phyloP scores from a whole-genome alignment of 2,888 invertebrate genomes.

The Gortyna flavago region DNA sequence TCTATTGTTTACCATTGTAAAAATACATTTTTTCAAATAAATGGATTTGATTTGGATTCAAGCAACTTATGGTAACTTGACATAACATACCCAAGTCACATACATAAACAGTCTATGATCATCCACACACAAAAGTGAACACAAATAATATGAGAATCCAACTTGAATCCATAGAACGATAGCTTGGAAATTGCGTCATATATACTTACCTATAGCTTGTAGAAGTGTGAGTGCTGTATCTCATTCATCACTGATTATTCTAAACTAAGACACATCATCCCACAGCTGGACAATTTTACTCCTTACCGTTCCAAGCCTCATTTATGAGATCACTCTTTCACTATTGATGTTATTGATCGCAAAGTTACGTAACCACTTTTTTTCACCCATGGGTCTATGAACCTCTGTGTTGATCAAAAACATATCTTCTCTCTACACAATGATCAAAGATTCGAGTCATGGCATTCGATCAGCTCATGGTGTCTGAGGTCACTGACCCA shows the following conservation, averaged over 20 bases:
- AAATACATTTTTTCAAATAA: too few species aligned
- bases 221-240: neutral
- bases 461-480: slow-evolving; percentile 77
- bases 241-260: neutral
- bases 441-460: slow-evolving; percentile 78
- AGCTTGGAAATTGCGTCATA: neutral
- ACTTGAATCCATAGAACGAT: neutral
- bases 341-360: neutral
- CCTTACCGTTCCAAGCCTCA: neutral
- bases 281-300: neutral
- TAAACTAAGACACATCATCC: neutral
- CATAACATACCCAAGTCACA: neutral
- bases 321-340: slow-evolving; percentile 12
- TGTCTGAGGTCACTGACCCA: slow-evolving; percentile 77
- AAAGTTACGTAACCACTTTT: slow-evolving; percentile 32
- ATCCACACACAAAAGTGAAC: neutral
- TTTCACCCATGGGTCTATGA: slow-evolving; percentile 63
- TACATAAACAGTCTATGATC: neutral
- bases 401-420: slow-evolving; percentile 63
- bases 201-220: neutral
- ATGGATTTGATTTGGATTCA: too few species aligned
- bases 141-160: neutral
- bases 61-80: neutral
- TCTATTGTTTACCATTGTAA: too few species aligned
- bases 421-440: slow-evolving; percentile 61